phyloP scores from a whole-genome alignment of 2,797 vertebrate species.

The Falco naumanni region DNA sequence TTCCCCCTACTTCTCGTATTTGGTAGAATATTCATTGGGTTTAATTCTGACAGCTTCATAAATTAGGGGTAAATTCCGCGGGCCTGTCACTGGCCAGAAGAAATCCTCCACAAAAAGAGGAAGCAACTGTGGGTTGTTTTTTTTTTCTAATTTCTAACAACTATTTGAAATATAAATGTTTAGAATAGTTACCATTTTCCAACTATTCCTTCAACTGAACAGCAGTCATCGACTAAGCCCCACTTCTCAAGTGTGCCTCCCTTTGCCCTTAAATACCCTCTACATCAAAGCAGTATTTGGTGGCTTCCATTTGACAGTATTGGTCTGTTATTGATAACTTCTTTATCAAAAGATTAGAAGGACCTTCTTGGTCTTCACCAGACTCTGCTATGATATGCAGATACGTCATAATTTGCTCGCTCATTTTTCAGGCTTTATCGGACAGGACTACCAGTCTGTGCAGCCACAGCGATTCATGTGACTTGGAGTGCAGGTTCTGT shows the following conservation, averaged over 20 bases:
- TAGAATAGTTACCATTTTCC: background rate
- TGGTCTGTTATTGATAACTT: background rate
- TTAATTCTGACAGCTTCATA: background rate
- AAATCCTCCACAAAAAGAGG: background rate
- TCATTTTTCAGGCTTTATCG: background rate
- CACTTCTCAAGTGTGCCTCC: background rate
- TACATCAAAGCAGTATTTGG: background rate
- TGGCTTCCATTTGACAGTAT: background rate
- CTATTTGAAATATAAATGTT: background rate
- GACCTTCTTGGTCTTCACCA: background rate
- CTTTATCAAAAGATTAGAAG: background rate
- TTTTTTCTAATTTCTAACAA: background rate
- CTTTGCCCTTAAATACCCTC: background rate
- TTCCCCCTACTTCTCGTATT: background rate
- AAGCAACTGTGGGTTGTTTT: background rate
- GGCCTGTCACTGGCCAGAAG: background rate
- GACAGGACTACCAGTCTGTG: background rate
- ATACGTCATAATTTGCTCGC: rapidly evolving
- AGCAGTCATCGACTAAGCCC: background rate
- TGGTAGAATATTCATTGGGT: background rate
- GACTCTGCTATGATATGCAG: background rate
- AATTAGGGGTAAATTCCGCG: background rate
- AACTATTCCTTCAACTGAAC: background rate
- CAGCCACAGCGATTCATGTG: background rate
- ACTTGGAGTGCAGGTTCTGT: background rate